Evolutionary conservation across 1,140 invertebrate species (phyloP), one percentile per base, ranked within the genome.

Genomic region (Mactra quadrangularis): DNA sequence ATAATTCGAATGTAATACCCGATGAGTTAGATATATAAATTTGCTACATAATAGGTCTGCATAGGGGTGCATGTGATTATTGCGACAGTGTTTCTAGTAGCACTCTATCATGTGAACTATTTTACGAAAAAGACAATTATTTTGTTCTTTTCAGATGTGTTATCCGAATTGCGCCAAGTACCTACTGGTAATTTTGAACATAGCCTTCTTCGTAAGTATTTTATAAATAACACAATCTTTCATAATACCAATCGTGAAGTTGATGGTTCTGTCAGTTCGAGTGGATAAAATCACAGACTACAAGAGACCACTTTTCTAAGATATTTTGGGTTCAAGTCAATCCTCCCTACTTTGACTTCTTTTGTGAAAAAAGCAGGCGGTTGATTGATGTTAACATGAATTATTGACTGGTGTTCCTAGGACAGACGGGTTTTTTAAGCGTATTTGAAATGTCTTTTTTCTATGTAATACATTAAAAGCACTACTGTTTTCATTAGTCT

Each of bases 201-300:
- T 68, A 19, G 64, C 64, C 64, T 47, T 68, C 38, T 68, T 68
- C 31, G 64, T 68, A 68, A 68, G 64, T 68, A 4, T 9, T 27
- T 53, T 53, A n/a, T n/a, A 19, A 53, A 53, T 25, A 7, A 25
- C 6, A 47, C 19, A 7, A 47, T 47, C 45, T 19, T 19, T 47
- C 7, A 19, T 47, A 7, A 11, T 47, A 11, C 19, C 45, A 11
- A 19, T 47, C 19, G 19, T 7, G 7, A 47, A 47, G 9, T 47
- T 7, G 19, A 19, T 19, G 19, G 7, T 11, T 9, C 7, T 7
- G 45, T 47, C 7, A 47, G 7, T 47, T 7, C 7, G 19, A 47
- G 19, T 47, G 7, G 45, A 9, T 19, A 19, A 47, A 47, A 9
- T 47, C 19, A 47, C 45, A 47, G 45, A 9, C 45, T 9, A 19